Evolutionary conservation across 2,888 invertebrate genomes (phyloP).

Genomic region (Pollenia griseotomentosa): DNA sequence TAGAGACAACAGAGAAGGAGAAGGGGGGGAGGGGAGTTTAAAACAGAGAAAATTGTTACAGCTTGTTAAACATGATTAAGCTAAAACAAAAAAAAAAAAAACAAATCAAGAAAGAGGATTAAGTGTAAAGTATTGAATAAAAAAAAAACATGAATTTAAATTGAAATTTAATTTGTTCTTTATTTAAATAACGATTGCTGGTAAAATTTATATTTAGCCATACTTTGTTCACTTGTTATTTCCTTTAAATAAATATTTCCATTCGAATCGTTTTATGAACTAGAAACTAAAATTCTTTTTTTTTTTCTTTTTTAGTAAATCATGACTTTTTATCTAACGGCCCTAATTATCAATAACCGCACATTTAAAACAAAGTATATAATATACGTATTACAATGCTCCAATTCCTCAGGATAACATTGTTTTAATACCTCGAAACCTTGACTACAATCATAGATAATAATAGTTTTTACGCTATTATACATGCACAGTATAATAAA

Average conservation of each 20-base stretch:
- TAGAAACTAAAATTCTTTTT: neutral
- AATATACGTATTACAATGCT: constrained; percentile 41
- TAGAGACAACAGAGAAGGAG: neutral
- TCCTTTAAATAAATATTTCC: too few relatives aligned
- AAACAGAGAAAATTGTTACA: constrained; percentile 1
- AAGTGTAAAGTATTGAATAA: neutral
- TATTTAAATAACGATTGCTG: neutral
- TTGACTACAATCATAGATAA: constrained; percentile 71
- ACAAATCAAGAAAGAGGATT: neutral
- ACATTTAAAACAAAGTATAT: constrained; percentile 34
- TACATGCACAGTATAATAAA: constrained; percentile 64
- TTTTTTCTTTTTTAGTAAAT: neutral
- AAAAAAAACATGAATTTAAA: too few relatives aligned
- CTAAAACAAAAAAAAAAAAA: neutral
- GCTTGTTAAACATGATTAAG: constrained; percentile 2
- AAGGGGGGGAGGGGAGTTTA: neutral
- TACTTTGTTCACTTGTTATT: too few relatives aligned
- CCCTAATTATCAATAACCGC: constrained; percentile 63
- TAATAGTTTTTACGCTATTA: constrained; percentile 76
- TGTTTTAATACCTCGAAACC: constrained; percentile 54
- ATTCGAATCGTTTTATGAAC: neutral
- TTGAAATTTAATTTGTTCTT: too few relatives aligned
- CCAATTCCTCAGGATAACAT: constrained; percentile 52
- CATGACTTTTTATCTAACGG: constrained; percentile 58
- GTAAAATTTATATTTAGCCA: neutral